phyloP scores from a whole-genome alignment of 2,888 invertebrate species.

The Spilosoma lubricipeda region DNA sequence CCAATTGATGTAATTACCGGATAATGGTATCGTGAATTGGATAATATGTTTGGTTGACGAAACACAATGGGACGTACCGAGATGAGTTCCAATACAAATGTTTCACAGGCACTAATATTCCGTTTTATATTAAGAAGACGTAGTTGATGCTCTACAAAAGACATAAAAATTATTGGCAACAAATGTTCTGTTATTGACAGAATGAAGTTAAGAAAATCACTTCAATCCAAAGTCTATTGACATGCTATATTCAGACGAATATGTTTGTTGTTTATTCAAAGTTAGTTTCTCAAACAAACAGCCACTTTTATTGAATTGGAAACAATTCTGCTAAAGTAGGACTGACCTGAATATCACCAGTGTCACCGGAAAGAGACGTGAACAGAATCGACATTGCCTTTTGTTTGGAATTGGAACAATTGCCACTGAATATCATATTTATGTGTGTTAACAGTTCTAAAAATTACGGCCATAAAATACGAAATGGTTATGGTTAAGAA shows the following conservation, averaged over 20 bases:
- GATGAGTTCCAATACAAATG: conserved; percentile 1
- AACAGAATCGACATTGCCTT: conserved; percentile 37
- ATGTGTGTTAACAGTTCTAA: conserved; percentile 24
- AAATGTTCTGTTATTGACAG: no score
- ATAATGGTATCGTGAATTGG: conserved; percentile 52
- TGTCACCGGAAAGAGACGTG: conserved; percentile 46
- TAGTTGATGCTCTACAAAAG: neutral
- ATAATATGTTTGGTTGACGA: conserved; percentile 51
- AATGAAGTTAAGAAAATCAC: neutral
- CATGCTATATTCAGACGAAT: neutral
- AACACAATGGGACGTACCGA: conserved; percentile 32
- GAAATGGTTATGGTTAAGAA: neutral
- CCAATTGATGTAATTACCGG: conserved; percentile 54
- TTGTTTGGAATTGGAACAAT: conserved; percentile 45
- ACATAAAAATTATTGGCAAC: neutral
- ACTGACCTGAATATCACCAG: conserved; percentile 42
- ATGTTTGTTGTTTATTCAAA: neutral
- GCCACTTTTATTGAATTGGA: conserved; percentile 39
- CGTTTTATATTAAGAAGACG: neutral
- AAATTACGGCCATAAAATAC: neutral
- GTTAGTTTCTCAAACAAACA: conserved; percentile 1
- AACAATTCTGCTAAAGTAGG: conserved; percentile 33
- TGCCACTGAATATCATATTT: conserved; percentile 21
- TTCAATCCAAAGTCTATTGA: neutral
- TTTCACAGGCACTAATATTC: neutral